Evolutionary conservation across 2,888 invertebrate species (phyloP).

Genomic region (Sarcophaga rosellei): DNA sequence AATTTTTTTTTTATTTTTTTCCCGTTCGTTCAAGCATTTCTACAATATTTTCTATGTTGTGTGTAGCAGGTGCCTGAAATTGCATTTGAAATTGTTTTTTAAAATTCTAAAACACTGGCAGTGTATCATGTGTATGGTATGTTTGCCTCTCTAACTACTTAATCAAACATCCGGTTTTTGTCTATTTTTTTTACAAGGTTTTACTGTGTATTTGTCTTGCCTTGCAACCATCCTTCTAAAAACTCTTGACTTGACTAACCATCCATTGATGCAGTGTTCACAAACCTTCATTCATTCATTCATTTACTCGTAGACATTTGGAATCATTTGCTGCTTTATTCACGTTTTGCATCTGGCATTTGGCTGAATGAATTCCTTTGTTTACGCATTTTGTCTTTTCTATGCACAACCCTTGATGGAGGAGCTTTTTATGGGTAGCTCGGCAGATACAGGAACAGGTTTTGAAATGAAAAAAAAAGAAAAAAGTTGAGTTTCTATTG

Average conservation of each 20-base stretch:
- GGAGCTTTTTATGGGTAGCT: neutral
- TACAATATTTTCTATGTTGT: slow-evolving; percentile 17
- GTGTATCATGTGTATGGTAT: neutral
- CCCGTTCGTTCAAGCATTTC: neutral
- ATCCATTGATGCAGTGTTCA: too few species aligned
- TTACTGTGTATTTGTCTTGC: neutral
- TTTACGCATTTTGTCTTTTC: slow-evolving; percentile 26
- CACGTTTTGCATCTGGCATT: slow-evolving; percentile 60
- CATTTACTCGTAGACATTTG: slow-evolving; percentile 34
- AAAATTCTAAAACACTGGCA: slow-evolving; percentile 46
- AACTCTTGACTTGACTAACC: neutral
- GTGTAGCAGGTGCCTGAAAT: slow-evolving; percentile 60
- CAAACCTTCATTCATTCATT: neutral
- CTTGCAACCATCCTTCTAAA: slow-evolving; percentile 32
- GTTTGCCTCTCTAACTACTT: slow-evolving; percentile 57
- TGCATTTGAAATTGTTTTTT: slow-evolving; percentile 59
- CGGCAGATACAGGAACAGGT: slow-evolving; percentile 42
- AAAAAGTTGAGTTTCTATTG: slow-evolving; percentile 52
- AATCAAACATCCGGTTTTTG: slow-evolving; percentile 59
- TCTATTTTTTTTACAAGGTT: slow-evolving; percentile 44
- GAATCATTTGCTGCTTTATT: slow-evolving; percentile 40
- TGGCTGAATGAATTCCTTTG: slow-evolving; percentile 42
- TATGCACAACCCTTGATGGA: slow-evolving; percentile 9
- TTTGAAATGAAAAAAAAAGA: neutral
- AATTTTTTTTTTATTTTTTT: slow-evolving; percentile 26